Evolutionary conservation across 2,888 invertebrate genomes (phyloP).

Genomic region (Crocallis elinguaria): DNA sequence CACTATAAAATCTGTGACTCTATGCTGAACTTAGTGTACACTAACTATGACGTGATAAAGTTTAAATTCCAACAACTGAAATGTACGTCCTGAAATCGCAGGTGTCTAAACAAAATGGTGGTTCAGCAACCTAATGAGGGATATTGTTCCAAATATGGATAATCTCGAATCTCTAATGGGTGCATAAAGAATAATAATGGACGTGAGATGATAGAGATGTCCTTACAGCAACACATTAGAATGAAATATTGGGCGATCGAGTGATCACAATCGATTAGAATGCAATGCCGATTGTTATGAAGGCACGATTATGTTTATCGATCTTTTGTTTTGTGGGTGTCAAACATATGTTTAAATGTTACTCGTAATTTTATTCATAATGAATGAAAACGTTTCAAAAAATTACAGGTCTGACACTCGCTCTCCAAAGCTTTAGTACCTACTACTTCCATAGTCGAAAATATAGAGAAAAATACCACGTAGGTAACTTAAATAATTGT

Average conservation of each 20-base stretch:
- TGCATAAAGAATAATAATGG: conserved; percentile 39
- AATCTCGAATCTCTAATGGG: conserved; percentile 48
- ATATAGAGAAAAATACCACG: no score
- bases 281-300: conserved; percentile 18
- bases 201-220: conserved; percentile 40
- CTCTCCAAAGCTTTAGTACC: no score
- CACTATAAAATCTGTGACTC: neutral
- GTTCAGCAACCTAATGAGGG: conserved; percentile 34
- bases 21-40: neutral
- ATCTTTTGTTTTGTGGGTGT: conserved; percentile 6
- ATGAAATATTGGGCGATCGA: conserved; percentile 44
- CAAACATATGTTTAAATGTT: neutral
- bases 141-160: conserved; percentile 44
- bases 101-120: neutral
- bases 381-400: no score
- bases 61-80: neutral
- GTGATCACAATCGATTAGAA: conserved; percentile 39
- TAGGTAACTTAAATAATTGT: no score
- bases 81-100: neutral
- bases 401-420: no score
- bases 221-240: conserved; percentile 49
- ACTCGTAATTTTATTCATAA: no score
- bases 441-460: no score
- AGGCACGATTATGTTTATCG: conserved; percentile 4
- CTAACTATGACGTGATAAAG: neutral